Evolutionary conservation across 2,888 invertebrate species (phyloP).

Genomic region (Chaetogeoica ovagalla): DNA sequence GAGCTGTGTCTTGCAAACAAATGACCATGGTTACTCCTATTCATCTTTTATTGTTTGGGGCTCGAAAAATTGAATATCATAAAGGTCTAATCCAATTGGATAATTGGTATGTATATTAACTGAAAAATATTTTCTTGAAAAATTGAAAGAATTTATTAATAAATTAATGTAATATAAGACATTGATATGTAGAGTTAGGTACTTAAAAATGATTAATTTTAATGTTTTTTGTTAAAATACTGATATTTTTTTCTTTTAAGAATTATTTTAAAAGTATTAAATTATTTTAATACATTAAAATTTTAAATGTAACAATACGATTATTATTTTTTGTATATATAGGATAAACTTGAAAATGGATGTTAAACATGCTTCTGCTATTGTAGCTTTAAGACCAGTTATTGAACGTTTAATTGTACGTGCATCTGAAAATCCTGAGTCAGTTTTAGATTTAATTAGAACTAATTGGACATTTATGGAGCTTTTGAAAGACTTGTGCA

Average conservation of each 20-base stretch:
- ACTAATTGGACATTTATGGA: constrained; percentile 70
- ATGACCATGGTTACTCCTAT: constrained; percentile 94
- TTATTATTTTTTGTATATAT: constrained; percentile 4
- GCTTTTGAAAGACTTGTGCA: constrained; percentile 75
- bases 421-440: constrained; percentile 79
- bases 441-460: constrained; percentile 69
- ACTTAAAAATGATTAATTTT: too few relatives aligned
- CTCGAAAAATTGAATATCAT: constrained; percentile 80
- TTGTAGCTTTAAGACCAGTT: constrained; percentile 85
- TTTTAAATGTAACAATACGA: not conserved
- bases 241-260: not conserved
- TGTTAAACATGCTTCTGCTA: constrained; percentile 73
- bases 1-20: constrained; percentile 95
- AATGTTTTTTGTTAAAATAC: too few relatives aligned
- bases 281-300: not conserved
- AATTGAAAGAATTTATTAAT: not conserved
- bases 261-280: too few relatives aligned
- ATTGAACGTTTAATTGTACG: constrained; percentile 82
- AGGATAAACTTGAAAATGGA: constrained; percentile 85
- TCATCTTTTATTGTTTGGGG: constrained; percentile 88
- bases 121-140: not conserved
- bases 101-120: constrained; percentile 70
- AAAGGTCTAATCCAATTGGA: constrained; percentile 80
- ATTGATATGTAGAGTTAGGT: too few relatives aligned
- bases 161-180: too few relatives aligned